Evolutionary conservation across 2,888 invertebrate species (phyloP).

Genomic region (Agonopterix heracliana): DNA sequence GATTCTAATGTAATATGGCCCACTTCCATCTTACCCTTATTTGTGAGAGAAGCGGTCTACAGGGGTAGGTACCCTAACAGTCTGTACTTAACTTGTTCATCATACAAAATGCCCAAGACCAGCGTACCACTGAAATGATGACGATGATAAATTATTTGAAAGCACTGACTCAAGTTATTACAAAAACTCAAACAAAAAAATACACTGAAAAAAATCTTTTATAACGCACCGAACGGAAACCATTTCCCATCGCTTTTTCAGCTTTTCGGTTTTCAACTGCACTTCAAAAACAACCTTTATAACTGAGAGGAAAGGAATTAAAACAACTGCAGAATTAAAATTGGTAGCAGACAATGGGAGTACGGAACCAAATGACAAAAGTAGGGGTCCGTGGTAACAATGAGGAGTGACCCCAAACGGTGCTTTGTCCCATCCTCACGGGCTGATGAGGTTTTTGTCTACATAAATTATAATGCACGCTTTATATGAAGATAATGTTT

Average conservation of each 20-base stretch:
- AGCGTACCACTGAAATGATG: too few species aligned
- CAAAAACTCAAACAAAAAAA: neutral
- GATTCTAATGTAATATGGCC: too few species aligned
- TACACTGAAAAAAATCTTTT: neutral
- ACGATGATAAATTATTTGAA: neutral
- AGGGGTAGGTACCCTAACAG: too few species aligned
- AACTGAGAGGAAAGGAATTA: neutral
- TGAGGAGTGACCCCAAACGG: slow-evolving; percentile 14
- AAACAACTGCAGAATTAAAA: neutral
- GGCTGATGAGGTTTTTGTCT: slow-evolving; percentile 33
- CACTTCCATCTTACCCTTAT: too few species aligned
- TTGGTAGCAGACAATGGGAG: slow-evolving; percentile 4
- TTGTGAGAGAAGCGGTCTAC: too few species aligned
- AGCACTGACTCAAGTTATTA: neutral
- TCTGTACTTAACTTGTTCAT: too few species aligned
- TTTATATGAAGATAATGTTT: neutral
- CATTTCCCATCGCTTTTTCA: neutral
- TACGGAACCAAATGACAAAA: slow-evolving; percentile 5
- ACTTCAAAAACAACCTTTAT: neutral
- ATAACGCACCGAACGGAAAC: neutral
- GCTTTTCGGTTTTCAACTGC: neutral
- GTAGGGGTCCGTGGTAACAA: slow-evolving; percentile 2
- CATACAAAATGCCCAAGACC: too few species aligned
- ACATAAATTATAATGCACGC: slow-evolving; percentile 17
- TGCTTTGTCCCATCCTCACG: slow-evolving; percentile 24